These are phyloP conservation scores for Lagodon rhomboides DNA, from an alignment of 2,797 vertebrate species.

Conservation along the genomic window DNA sequence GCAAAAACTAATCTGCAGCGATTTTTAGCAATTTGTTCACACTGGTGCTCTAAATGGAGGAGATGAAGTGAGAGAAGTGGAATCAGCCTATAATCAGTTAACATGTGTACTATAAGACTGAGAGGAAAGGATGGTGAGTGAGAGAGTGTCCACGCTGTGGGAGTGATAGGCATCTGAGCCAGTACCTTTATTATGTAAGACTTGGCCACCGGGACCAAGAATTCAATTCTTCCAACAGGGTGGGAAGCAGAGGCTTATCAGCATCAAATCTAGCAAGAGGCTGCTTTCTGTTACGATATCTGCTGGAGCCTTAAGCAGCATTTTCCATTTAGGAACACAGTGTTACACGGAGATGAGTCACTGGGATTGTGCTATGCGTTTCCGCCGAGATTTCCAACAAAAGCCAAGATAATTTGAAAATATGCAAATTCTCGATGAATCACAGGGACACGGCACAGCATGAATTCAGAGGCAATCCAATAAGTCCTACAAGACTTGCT, in stretches of 20 bases:
- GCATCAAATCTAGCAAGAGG: slow-evolving; percentile 24
- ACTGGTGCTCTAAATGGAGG: slow-evolving; percentile 12
- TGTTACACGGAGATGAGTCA: slow-evolving; percentile 57
- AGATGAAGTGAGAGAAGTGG: slow-evolving; percentile 15
- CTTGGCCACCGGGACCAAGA: slow-evolving; percentile 48
- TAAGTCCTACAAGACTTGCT: slow-evolving; percentile 40
- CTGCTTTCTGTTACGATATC: slow-evolving; percentile 33
- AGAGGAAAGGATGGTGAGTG: slow-evolving; percentile 38
- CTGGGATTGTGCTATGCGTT: slow-evolving; percentile 48
- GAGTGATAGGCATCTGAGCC: slow-evolving; percentile 59
- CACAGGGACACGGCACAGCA: slow-evolving; percentile 19
- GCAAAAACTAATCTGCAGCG: slow-evolving; percentile 35
- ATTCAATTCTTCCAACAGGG: slow-evolving; percentile 38
- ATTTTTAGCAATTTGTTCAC: slow-evolving; percentile 41
- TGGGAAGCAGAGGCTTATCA: slow-evolving; percentile 47
- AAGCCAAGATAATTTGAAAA: slow-evolving; percentile 60
- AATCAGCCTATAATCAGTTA: slow-evolving; percentile 45
- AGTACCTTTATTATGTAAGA: slow-evolving; percentile 64
- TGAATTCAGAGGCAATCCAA: slow-evolving; percentile 46
- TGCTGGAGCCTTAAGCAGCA: slow-evolving; percentile 31
- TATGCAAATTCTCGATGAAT: slow-evolving; percentile 64
- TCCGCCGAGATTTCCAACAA: slow-evolving; percentile 55
- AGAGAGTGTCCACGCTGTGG: slow-evolving; percentile 55
- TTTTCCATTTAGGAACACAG: slow-evolving; percentile 49
- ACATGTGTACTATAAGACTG: slow-evolving; percentile 41